phyloP scores from a whole-genome alignment of 2,888 invertebrate genomes.

The Melipona bicolor region DNA sequence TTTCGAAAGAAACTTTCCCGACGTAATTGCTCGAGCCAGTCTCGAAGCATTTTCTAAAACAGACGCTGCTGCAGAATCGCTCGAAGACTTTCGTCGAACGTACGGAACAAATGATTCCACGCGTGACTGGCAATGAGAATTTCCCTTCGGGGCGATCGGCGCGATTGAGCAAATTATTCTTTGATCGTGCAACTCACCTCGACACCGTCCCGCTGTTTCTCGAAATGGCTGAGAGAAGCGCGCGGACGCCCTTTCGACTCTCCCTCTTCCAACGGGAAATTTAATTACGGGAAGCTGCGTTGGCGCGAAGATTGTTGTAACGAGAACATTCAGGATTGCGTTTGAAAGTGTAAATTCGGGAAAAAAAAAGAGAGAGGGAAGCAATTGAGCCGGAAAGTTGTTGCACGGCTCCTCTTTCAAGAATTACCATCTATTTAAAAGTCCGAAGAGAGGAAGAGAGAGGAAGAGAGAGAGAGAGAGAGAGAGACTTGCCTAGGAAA shows the following conservation, averaged over 20 bases:
- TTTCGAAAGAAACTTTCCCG: slow-evolving; percentile 73
- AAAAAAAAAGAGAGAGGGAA: background rate
- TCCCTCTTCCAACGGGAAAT: too few relatives aligned
- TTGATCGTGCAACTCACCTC: background rate
- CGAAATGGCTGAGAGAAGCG: background rate
- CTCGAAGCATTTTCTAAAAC: slow-evolving; percentile 63
- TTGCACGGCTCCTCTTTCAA: too few relatives aligned
- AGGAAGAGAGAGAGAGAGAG: too few relatives aligned
- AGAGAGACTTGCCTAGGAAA: background rate
- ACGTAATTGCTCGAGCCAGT: slow-evolving; percentile 73
- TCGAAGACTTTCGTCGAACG: slow-evolving; percentile 21
- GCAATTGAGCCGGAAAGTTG: slow-evolving; percentile 1
- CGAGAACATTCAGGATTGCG: background rate
- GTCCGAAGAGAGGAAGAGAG: background rate
- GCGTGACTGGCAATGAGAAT: slow-evolving; percentile 34
- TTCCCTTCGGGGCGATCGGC: background rate
- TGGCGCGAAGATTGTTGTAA: background rate
- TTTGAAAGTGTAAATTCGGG: background rate
- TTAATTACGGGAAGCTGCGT: background rate
- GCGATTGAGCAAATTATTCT: slow-evolving; percentile 25
- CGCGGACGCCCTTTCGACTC: too few relatives aligned
- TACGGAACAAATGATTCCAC: slow-evolving; percentile 45
- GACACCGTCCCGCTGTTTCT: background rate
- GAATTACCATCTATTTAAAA: slow-evolving; percentile 27
- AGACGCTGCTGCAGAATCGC: slow-evolving; percentile 51